phyloP scores from a whole-genome alignment of 2,888 invertebrate species.

The Carcina quercana region DNA sequence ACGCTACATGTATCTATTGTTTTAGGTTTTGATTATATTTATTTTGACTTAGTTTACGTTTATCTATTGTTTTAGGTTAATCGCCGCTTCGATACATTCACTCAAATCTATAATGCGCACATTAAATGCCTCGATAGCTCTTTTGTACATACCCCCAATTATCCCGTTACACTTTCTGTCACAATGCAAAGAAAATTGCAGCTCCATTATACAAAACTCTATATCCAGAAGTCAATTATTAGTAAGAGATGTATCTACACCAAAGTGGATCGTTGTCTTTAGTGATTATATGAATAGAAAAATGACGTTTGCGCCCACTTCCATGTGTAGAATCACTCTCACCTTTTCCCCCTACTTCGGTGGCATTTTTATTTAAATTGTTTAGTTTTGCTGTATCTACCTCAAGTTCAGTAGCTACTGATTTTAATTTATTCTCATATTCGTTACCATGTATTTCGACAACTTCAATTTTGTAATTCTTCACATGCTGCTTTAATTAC shows the following conservation, averaged over 20 bases:
- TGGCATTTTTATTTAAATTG: conserved; percentile 49
- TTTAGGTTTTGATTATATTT: no score
- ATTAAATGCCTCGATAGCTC: conserved; percentile 43
- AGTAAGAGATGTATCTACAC: conserved; percentile 30
- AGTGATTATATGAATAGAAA: conserved; percentile 63
- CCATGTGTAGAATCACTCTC: conserved; percentile 59
- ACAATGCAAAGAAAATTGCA: conserved; percentile 39
- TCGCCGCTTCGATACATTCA: conserved; percentile 51
- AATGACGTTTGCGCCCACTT: conserved; percentile 62
- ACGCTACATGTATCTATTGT: no score
- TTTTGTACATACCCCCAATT: conserved; percentile 40
- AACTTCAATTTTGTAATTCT: conserved; percentile 43
- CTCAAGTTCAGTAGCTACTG: not conserved
- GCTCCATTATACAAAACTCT: conserved; percentile 31
- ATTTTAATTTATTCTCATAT: conserved; percentile 10
- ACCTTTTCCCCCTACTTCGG: conserved; percentile 58
- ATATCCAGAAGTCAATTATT: conserved; percentile 32
- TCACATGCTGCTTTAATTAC: conserved; percentile 69
- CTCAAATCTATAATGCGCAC: conserved; percentile 44
- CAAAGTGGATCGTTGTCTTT: conserved; percentile 52
- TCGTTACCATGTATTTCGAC: not conserved
- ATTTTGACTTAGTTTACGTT: no score
- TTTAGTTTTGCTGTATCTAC: not conserved
- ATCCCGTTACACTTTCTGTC: conserved; percentile 37
- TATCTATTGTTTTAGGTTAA: conserved; percentile 71